These are phyloP conservation scores for Andrena flavipes DNA, from an alignment of 2,888 invertebrate genomes.

Conservation along the genomic window DNA sequence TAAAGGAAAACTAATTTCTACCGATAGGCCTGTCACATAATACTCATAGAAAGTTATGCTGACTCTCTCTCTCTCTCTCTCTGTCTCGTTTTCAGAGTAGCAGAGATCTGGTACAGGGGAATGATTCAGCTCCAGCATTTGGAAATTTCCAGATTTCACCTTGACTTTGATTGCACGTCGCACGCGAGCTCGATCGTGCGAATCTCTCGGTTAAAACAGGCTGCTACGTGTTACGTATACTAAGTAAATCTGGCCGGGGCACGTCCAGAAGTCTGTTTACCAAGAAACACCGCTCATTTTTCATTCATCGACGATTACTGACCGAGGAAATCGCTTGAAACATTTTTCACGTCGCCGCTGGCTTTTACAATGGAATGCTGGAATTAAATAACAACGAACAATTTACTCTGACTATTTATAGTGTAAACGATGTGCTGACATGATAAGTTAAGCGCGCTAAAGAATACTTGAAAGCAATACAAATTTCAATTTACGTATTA, in stretches of 20 bases:
- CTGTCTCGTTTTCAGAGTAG: constrained; percentile 28
- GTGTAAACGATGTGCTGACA: neutral
- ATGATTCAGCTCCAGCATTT: constrained; percentile 54
- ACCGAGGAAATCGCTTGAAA: constrained; percentile 1
- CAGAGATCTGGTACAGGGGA: constrained; percentile 53
- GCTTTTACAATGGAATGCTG: neutral
- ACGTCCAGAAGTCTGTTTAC: constrained; percentile 39
- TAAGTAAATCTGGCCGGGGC: constrained; percentile 25
- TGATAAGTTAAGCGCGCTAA: too few species aligned
- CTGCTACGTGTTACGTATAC: constrained; percentile 38
- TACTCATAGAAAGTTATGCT: neutral
- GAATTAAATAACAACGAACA: neutral
- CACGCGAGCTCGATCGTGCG: constrained; percentile 63
- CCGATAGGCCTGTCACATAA: constrained; percentile 7
- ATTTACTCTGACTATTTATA: neutral
- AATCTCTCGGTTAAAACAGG: constrained; percentile 44
- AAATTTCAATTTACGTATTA: too few species aligned
- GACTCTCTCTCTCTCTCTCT: neutral
- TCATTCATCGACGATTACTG: constrained; percentile 23
- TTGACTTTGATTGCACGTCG: constrained; percentile 72
- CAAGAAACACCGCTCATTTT: constrained; percentile 15
- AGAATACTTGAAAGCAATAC: too few species aligned
- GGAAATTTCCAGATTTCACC: constrained; percentile 68
- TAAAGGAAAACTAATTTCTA: constrained; percentile 11
- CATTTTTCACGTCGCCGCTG: constrained; percentile 7